These are phyloP conservation scores for Diadegma fenestrale DNA, from an alignment of 2,888 invertebrate genomes.

Conservation along the genomic window DNA sequence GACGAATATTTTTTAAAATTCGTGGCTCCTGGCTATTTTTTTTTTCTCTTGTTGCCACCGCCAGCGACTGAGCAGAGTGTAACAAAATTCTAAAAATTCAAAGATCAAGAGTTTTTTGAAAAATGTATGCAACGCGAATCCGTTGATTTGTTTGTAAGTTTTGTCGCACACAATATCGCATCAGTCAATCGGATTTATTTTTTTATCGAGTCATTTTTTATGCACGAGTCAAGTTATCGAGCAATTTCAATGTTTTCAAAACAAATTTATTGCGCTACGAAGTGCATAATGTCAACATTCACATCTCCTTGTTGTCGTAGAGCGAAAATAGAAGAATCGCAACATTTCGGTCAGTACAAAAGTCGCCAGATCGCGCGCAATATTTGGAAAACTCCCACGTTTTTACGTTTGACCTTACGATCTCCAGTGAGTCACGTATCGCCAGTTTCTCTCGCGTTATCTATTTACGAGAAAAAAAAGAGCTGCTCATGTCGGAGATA, in stretches of 20 bases:
- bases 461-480: conserved; percentile 26
- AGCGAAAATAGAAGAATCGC: not conserved
- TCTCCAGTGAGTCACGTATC: conserved; percentile 42
- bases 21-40: too few species aligned
- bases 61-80: not conserved
- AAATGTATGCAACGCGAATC: not conserved
- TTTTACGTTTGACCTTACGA: conserved; percentile 37
- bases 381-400: conserved; percentile 42
- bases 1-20: too few species aligned
- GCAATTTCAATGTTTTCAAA: not conserved
- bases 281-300: not conserved
- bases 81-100: not conserved
- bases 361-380: conserved; percentile 33
- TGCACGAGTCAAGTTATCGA: not conserved
- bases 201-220: not conserved
- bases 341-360: not conserved
- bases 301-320: not conserved
- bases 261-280: not conserved
- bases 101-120: not conserved
- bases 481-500: not conserved
- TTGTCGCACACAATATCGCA: not conserved
- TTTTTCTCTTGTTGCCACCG: conserved; percentile 1
- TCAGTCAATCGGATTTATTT: not conserved
- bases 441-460: conserved; percentile 31
- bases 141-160: not conserved